Conservation (phyloP, 2,113 vertebrate species). For the Triplophysa dalaica region DNA sequence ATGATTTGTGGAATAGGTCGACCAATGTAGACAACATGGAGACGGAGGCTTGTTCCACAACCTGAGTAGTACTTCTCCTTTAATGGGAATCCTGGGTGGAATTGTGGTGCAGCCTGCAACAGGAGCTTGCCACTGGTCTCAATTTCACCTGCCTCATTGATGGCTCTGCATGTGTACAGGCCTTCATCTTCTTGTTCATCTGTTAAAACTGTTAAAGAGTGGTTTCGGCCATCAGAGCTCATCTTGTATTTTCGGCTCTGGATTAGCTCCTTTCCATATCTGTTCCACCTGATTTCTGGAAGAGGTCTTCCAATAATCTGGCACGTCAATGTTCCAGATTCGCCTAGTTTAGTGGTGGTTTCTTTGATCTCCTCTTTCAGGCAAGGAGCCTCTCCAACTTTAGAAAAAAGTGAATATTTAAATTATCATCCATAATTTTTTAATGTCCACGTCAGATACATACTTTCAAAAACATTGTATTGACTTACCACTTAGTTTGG, state of each 20-base stretch:
- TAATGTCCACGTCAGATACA: neutral
- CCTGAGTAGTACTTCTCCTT: constrained; percentile 92
- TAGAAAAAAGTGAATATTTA: constrained; percentile 36
- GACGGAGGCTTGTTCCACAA: constrained; percentile 90
- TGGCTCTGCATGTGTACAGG: constrained; percentile 89
- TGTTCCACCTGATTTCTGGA: constrained; percentile 97
- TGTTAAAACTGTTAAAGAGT: constrained; percentile 87
- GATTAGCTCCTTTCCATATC: constrained; percentile 91
- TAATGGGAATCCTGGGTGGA: constrained; percentile 93
- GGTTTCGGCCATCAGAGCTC: constrained; percentile 95
- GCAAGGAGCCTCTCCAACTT: constrained; percentile 92
- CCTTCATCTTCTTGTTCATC: constrained; percentile 99
- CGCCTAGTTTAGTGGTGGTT: constrained; percentile 88
- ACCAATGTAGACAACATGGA: constrained; percentile 94
- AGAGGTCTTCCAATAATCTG: constrained; percentile 94
- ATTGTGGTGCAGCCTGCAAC: constrained; percentile 90
- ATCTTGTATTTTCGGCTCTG: constrained; percentile 99
- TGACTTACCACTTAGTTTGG: constrained; percentile 92
- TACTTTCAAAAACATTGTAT: neutral
- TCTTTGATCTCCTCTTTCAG: constrained; percentile 89
- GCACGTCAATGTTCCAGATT: constrained; percentile 87
- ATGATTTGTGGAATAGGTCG: constrained; percentile 97
- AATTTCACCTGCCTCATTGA: constrained; percentile 91
- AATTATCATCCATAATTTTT: neutral
- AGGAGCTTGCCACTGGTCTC: constrained; percentile 93